A percentile compares a stretch with the other conserved stretches of the same genome.
phyloP scores from a whole-genome alignment of 1,140 invertebrate species.

The Heliconius congener region DNA sequence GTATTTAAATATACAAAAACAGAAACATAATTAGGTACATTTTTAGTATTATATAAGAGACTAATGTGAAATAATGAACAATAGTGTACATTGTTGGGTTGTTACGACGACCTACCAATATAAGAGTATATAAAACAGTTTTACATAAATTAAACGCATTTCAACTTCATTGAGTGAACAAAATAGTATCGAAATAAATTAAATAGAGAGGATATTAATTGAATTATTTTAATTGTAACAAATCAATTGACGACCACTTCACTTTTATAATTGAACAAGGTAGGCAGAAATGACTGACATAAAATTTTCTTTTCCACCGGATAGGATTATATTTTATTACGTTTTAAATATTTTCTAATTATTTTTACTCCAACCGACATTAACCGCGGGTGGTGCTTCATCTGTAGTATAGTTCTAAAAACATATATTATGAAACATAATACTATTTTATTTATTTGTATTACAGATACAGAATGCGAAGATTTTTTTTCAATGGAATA shows the following conservation, averaged over 20 bases:
- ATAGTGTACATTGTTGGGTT: not conserved
- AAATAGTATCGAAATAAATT: not conserved
- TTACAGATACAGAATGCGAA: constrained; percentile 33
- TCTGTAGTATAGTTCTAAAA: no score
- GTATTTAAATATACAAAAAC: not conserved
- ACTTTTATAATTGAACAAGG: no score
- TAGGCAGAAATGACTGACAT: no score
- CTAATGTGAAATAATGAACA: constrained; percentile 9
- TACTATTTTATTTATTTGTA: not conserved
- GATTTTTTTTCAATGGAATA: constrained; percentile 15
- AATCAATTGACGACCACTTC: no score
- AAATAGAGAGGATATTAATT: not conserved
- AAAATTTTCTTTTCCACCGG: no score
- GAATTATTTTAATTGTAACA: not conserved
- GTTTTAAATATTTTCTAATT: no score
- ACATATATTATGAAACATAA: no score
- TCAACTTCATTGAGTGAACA: not conserved
- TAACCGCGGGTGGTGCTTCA: no score
- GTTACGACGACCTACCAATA: not conserved
- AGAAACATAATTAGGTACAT: not conserved
- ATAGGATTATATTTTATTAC: no score
- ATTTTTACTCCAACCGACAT: no score
- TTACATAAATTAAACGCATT: constrained; percentile 13
- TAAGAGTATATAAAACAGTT: constrained; percentile 9
- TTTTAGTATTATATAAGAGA: not conserved